Percentiles rank a stretch among this genome's conserved stretches.
Evolutionary conservation across 2,113 vertebrate genomes (phyloP).

Genomic region (Smithornis capensis): DNA sequence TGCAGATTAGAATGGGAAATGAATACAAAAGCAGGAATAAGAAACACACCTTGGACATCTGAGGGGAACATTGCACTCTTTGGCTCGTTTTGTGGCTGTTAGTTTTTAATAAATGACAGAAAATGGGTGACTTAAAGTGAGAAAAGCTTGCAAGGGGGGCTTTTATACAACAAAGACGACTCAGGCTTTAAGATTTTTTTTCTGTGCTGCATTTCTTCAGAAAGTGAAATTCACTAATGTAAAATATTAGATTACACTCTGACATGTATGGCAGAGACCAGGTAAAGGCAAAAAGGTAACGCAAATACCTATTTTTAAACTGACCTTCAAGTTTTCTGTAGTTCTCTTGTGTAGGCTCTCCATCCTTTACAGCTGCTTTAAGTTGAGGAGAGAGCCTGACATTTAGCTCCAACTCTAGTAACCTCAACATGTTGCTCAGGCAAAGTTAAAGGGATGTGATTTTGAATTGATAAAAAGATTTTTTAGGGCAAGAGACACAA

Average conservation of each 20-base stretch:
- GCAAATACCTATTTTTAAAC: not conserved
- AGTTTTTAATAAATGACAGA: not conserved
- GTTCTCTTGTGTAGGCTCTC: not conserved
- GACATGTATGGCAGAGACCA: not conserved
- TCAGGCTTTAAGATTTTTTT: not conserved
- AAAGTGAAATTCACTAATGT: not conserved
- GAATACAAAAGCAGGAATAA: not conserved
- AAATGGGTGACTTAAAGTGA: not conserved
- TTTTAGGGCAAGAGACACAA: not conserved
- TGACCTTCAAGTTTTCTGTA: not conserved
- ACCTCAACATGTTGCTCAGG: not conserved
- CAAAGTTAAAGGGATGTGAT: not conserved
- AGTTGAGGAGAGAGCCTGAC: not conserved
- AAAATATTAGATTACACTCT: not conserved
- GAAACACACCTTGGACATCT: not conserved
- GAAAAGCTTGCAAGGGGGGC: not conserved
- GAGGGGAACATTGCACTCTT: not conserved
- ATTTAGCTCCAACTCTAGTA: not conserved
- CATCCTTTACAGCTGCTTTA: not conserved
- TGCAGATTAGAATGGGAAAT: constrained; percentile 33
- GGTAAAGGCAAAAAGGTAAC: not conserved
- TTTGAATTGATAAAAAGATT: not conserved
- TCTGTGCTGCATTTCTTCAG: not conserved
- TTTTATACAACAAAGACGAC: not conserved
- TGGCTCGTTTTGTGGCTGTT: not conserved